These are phyloP conservation scores for Steinernema khuongi DNA, from an alignment of 1,140 invertebrate genomes.

Conservation along the genomic window DNA sequence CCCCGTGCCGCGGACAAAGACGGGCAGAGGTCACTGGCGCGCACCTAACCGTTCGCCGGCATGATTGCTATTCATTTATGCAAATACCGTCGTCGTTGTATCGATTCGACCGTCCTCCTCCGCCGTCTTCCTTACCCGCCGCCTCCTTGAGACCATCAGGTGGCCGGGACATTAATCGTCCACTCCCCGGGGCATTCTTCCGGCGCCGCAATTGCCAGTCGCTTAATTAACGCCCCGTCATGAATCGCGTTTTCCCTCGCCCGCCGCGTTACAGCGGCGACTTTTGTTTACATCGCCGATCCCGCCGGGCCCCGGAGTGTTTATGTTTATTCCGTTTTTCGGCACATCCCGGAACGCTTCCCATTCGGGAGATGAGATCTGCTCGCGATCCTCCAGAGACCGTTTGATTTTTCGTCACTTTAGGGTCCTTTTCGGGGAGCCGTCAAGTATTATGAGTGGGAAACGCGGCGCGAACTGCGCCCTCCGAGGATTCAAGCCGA, in stretches of 20 bases:
- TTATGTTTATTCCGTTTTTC: not conserved
- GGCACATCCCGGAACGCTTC: not conserved
- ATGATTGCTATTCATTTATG: not conserved
- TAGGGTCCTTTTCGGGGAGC: no score
- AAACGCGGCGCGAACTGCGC: no score
- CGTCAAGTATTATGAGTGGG: no score
- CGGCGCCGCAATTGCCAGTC: not conserved
- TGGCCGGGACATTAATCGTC: not conserved
- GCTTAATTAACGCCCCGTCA: not conserved
- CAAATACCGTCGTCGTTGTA: not conserved
- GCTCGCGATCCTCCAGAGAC: no score
- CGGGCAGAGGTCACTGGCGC: no score
- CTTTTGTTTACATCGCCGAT: conserved; percentile 1
- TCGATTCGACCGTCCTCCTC: not conserved
- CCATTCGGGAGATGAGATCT: not conserved
- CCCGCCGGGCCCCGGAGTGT: not conserved
- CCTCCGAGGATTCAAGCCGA: no score
- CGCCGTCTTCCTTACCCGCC: not conserved
- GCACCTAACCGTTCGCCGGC: not conserved
- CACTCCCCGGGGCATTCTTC: not conserved
- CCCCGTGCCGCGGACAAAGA: no score
- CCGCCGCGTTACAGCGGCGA: not conserved
- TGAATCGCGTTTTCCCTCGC: not conserved
- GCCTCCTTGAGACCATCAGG: not conserved
- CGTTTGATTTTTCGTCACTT: no score